A percentile compares a stretch with the other conserved stretches of the same genome.
Conservation (phyloP, 2,113 vertebrate genomes). For the Tympanuchus pallidicinctus region DNA sequence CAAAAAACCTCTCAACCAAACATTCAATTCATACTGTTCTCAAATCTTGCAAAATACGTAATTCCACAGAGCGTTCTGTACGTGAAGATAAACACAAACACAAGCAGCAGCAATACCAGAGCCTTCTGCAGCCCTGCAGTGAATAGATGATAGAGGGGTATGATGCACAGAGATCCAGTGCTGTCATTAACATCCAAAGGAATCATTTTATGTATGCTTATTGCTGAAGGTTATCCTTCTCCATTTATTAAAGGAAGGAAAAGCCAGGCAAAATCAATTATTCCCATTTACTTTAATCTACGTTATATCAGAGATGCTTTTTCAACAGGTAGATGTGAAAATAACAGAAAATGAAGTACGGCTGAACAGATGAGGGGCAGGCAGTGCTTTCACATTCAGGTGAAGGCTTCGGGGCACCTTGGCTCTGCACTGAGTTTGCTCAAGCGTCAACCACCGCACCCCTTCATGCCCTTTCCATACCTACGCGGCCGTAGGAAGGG, state of each 20-base stretch:
- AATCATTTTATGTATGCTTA: not conserved
- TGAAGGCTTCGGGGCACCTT: not conserved
- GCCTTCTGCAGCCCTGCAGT: not conserved
- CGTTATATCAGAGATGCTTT: fast-evolving
- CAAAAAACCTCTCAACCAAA: not conserved
- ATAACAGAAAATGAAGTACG: not conserved
- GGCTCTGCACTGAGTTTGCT: not conserved
- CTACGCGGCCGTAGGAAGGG: not conserved
- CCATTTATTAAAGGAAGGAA: fast-evolving
- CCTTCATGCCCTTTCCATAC: too few species aligned
- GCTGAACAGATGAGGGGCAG: fast-evolving
- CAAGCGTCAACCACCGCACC: not conserved
- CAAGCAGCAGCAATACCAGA: fast-evolving
- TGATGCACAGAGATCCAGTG: not conserved
- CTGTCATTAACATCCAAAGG: not conserved
- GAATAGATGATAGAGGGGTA: not conserved
- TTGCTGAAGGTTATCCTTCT: too few species aligned
- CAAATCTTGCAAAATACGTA: not conserved
- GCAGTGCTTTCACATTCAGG: fast-evolving
- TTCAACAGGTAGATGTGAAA: not conserved
- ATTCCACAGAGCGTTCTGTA: not conserved
- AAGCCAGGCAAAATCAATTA: not conserved
- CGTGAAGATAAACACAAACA: not conserved
- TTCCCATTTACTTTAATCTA: not conserved
- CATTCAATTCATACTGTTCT: not conserved